Conservation (phyloP, 1,140 invertebrate species). For the Zaprionus taronus region DNA sequence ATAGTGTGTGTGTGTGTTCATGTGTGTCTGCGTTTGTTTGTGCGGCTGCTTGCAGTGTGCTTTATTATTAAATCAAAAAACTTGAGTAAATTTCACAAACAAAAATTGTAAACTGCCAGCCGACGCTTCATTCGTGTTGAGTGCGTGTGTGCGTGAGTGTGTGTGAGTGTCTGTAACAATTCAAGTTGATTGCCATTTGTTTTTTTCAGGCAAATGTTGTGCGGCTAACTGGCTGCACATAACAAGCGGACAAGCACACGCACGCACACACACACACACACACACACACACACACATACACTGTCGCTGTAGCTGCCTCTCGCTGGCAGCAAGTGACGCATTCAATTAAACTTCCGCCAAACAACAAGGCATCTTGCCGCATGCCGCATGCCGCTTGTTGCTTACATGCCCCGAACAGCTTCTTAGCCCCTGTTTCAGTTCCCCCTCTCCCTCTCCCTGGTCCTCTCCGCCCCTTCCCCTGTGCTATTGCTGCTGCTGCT, state of each 20-base stretch:
- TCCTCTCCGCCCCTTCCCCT: neutral
- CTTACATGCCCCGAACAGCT: slow-evolving; percentile 8
- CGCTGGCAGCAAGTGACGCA: slow-evolving; percentile 67
- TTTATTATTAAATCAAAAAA: slow-evolving; percentile 81
- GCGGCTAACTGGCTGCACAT: slow-evolving; percentile 73
- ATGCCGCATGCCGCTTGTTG: slow-evolving; percentile 43
- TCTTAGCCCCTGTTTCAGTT: neutral
- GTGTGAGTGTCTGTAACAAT: slow-evolving; percentile 57
- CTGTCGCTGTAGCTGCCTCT: neutral
- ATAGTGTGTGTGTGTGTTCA: neutral
- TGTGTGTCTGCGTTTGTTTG: neutral
- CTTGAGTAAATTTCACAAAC: slow-evolving; percentile 71
- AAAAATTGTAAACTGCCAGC: slow-evolving; percentile 57
- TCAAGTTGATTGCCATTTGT: slow-evolving; percentile 81
- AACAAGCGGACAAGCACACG: slow-evolving; percentile 52
- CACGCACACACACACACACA: slow-evolving; percentile 23
- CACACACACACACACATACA: slow-evolving; percentile 12
- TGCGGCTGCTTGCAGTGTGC: slow-evolving; percentile 32
- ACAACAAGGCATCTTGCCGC: slow-evolving; percentile 73
- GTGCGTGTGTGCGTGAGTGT: neutral
- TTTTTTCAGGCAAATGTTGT: slow-evolving; percentile 77
- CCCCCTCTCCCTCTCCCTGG: neutral
- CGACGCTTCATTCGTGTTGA: slow-evolving; percentile 25
- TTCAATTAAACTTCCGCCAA: slow-evolving; percentile 83
- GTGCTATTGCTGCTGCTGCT: slow-evolving; percentile 17